Base-by-base conservation (phyloP, 1,140 invertebrate species). In the Eufriesea mexicana region DNA sequence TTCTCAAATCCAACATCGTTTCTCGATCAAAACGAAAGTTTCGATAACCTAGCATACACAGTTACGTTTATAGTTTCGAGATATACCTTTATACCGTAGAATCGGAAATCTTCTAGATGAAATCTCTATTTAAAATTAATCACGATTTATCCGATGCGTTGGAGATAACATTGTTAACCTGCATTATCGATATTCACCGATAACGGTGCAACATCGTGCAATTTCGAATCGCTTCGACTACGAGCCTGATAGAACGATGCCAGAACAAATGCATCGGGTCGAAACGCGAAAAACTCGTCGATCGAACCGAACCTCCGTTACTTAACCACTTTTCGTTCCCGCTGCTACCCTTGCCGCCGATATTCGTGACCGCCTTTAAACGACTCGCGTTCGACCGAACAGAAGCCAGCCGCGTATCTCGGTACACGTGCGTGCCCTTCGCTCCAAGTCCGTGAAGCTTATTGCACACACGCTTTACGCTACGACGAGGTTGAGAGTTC, bases 401-500 rank as follows among this genome's bases (percentile, higher is more conserved):
- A 45, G 54, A 73, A 55, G 62, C 23, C 20, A 67, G 25, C 28
- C 28, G 35, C 49, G 9, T 35, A 10, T 25, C 70, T 80, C 6
- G 68, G 28, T 59, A 74, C 86, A 80, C 85, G 88, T 84, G 82
- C 73, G 72, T 84, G 89, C 79, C 88, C 85, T 89, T 89, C 84
- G 85, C 20, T 61, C 57, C 47, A 47, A 87, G 83, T 83, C 83
- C 84, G 80, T 73, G 72, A 89, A 57, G 81, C 86, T 89, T 86
- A 86, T 89, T 79, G 80, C 82, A 73, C 84, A 79, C 66, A 81
- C 78, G 82, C 55, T 80, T 80, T 84, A 81, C 78, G 77, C 66
- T 67, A 70, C 83, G 66, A 23, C 77, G 78, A 91, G 89, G 89
- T 75, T 91, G 84, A 88, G 90, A 91, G 89, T 90, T 88, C 84